Percentiles rank a stretch among this genome's conserved stretches.
Conservation (phyloP, 2,888 invertebrate species). For the Palloptera scutellata region DNA sequence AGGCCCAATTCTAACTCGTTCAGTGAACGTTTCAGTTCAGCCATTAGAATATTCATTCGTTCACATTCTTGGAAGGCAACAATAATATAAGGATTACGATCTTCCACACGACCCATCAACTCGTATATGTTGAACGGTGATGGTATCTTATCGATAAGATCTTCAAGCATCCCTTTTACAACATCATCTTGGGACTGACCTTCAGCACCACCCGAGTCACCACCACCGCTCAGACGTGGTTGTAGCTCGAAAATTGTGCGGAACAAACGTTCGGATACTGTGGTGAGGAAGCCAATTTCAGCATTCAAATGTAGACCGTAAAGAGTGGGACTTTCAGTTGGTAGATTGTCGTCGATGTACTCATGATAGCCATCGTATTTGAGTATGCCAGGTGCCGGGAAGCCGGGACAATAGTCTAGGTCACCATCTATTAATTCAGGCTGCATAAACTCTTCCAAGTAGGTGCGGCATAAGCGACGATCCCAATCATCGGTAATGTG, state of each 20-base stretch:
- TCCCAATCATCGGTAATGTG: constrained; percentile 98
- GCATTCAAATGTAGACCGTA: constrained; percentile 95
- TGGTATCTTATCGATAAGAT: constrained; percentile 86
- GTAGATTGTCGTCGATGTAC: constrained; percentile 87
- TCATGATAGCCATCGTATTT: constrained; percentile 87
- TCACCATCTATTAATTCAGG: constrained; percentile 89
- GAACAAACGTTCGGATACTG: constrained; percentile 85
- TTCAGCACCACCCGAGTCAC: constrained; percentile 69
- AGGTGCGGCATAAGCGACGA: constrained; percentile 83
- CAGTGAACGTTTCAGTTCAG: constrained; percentile 82
- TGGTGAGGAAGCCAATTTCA: constrained; percentile 91
- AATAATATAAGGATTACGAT: constrained; percentile 88
- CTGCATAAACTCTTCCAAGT: constrained; percentile 87
- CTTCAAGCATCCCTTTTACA: constrained; percentile 76
- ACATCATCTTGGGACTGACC: constrained; percentile 78
- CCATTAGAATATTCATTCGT: constrained; percentile 88
- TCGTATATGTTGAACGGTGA: constrained; percentile 88
- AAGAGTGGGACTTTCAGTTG: constrained; percentile 86
- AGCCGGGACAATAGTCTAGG: constrained; percentile 80
- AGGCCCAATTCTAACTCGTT: constrained; percentile 87
- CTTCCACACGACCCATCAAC: constrained; percentile 86
- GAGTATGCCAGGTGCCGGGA: constrained; percentile 85
- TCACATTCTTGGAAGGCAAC: constrained; percentile 95
- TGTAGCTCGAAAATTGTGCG: constrained; percentile 88
- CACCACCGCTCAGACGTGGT: constrained; percentile 80